phyloP scores from a whole-genome alignment of 2,888 invertebrate genomes.

The Drosophila borborema region DNA sequence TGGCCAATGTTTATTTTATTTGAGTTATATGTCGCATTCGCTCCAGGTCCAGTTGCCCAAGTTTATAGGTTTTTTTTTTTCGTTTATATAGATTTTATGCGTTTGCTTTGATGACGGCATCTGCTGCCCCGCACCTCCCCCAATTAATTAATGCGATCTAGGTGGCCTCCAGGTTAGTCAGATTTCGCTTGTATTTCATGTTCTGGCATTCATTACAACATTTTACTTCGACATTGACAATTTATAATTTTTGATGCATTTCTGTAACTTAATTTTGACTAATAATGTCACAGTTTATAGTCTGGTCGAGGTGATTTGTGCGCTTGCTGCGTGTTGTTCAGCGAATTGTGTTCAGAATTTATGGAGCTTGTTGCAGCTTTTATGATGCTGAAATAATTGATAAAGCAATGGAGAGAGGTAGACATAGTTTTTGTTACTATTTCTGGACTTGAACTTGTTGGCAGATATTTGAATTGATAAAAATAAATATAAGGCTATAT shows the following conservation, averaged over 20 bases:
- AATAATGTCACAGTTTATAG: constrained; percentile 67
- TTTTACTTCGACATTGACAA: constrained; percentile 69
- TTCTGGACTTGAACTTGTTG: not conserved
- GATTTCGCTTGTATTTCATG: constrained; percentile 46
- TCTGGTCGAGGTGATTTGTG: constrained; percentile 63
- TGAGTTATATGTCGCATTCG: constrained; percentile 69
- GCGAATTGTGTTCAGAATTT: constrained; percentile 49
- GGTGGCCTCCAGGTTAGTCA: constrained; percentile 56
- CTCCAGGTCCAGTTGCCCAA: constrained; percentile 27
- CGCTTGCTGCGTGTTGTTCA: constrained; percentile 56
- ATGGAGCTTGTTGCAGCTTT: constrained; percentile 34
- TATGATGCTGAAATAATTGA: constrained; percentile 32
- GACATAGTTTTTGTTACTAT: constrained; percentile 1
- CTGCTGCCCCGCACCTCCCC: not conserved
- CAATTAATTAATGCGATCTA: constrained; percentile 67
- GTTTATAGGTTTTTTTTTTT: constrained; percentile 41
- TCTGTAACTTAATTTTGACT: constrained; percentile 44
- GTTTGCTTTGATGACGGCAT: constrained; percentile 52
- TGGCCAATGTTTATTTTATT: constrained; percentile 74
- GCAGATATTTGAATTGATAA: not conserved
- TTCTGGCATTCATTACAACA: constrained; percentile 64
- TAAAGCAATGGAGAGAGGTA: not conserved
- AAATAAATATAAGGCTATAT: no score
- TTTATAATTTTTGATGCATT: constrained; percentile 64
- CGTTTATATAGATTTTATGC: constrained; percentile 46